Evolutionary conservation across 2,113 vertebrate species (phyloP).

Genomic region (Ophthalmolycus amberensis): DNA sequence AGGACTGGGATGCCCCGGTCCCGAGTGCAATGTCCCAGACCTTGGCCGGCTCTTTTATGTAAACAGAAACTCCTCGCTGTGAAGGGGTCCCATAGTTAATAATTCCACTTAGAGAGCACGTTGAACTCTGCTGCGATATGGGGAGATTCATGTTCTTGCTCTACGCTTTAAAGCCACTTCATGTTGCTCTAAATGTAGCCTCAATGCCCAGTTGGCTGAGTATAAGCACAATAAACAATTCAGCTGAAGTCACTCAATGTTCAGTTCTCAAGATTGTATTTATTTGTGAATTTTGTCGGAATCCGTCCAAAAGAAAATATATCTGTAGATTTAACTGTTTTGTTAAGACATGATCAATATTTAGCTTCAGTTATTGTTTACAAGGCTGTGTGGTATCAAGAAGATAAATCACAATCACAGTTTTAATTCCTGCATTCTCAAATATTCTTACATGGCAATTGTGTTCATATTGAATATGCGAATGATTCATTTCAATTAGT

Average conservation of each 20-base stretch:
- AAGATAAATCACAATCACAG: not conserved
- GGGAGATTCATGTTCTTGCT: constrained; percentile 71
- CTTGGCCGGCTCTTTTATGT: constrained; percentile 80
- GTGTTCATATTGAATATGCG: constrained; percentile 4
- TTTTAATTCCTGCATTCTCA: not conserved
- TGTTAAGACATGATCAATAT: not conserved
- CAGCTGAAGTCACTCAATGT: constrained; percentile 34
- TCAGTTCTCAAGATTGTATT: constrained; percentile 20
- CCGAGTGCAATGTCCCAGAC: constrained; percentile 82
- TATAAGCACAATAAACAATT: constrained; percentile 46
- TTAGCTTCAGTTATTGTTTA: not conserved
- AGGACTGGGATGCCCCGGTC: constrained; percentile 71
- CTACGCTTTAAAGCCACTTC: constrained; percentile 61
- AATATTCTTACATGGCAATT: not conserved
- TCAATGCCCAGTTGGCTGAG: constrained; percentile 68
- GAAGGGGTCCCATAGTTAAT: constrained; percentile 84
- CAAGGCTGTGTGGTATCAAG: not conserved
- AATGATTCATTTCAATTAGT: not conserved
- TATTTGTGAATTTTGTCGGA: constrained; percentile 1
- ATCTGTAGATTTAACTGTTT: not conserved
- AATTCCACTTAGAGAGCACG: constrained; percentile 83
- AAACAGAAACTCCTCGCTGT: constrained; percentile 84
- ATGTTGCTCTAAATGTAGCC: constrained; percentile 70
- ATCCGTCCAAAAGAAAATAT: not conserved
- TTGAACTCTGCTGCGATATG: constrained; percentile 62